A percentile compares a stretch with the other conserved stretches of the same genome.
Evolutionary conservation across 2,797 vertebrate genomes (phyloP).

Genomic region (Neopelma chrysocephalum): DNA sequence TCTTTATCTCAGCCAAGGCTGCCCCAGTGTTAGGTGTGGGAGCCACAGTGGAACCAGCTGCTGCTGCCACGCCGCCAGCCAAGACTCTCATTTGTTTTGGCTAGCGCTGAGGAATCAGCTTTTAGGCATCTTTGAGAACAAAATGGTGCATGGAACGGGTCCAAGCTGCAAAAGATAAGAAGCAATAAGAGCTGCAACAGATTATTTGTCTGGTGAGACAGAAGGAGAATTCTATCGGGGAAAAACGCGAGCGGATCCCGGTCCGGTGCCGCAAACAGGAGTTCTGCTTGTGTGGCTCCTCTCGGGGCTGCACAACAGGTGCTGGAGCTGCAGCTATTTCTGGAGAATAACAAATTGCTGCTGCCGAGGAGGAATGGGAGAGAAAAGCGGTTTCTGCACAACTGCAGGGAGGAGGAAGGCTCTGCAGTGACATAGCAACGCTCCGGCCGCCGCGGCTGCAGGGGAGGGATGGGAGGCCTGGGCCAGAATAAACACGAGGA

Average conservation of each 20-base stretch:
- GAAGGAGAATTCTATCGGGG: conserved; percentile 68
- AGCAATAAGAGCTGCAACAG: conserved; percentile 75
- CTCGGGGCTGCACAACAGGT: conserved; percentile 66
- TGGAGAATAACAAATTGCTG: conserved; percentile 17
- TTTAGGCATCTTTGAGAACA: conserved; percentile 77
- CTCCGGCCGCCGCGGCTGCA: not conserved
- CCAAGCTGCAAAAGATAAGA: conserved; percentile 78
- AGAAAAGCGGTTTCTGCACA: not conserved
- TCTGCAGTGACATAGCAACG: not conserved
- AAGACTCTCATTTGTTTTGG: conserved; percentile 79
- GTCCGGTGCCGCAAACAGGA: conserved; percentile 52
- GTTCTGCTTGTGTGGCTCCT: conserved; percentile 47
- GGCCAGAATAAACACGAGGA: not conserved
- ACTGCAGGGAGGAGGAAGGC: not conserved
- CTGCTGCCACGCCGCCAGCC: conserved; percentile 66
- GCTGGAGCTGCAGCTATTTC: conserved; percentile 66
- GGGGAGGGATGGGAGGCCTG: not conserved
- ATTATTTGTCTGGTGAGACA: conserved; percentile 80
- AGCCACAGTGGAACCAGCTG: conserved; percentile 73
- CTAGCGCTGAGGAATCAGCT: conserved; percentile 76
- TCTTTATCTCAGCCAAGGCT: conserved; percentile 42
- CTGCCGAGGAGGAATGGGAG: not conserved
- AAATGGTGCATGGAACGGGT: conserved; percentile 76
- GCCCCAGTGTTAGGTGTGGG: conserved; percentile 69
- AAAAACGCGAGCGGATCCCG: conserved; percentile 25